Evolutionary conservation across 2,888 invertebrate genomes (phyloP).

Genomic region (Epinotia nisella): DNA sequence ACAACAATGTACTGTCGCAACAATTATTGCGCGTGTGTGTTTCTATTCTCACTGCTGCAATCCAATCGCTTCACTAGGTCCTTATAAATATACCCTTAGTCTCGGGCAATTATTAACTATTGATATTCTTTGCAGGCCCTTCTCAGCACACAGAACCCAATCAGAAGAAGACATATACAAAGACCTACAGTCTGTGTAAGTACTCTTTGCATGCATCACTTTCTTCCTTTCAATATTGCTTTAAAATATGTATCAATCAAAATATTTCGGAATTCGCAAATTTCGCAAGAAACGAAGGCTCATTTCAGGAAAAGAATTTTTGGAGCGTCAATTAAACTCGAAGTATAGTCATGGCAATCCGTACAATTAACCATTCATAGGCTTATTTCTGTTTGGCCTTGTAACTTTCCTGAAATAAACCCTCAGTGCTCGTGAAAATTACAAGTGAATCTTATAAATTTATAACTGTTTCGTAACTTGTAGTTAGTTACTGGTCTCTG

Average conservation of each 20-base stretch:
- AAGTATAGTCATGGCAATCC: not conserved
- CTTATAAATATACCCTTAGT: not conserved
- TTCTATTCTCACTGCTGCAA: too few species aligned
- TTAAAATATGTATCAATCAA: too few species aligned
- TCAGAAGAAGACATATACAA: conserved; percentile 95
- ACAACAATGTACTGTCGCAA: too few species aligned
- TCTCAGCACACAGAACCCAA: conserved; percentile 90
- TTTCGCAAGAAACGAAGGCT: not conserved
- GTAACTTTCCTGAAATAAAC: not conserved
- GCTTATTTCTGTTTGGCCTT: not conserved
- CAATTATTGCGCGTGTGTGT: too few species aligned
- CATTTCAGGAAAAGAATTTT: not conserved
- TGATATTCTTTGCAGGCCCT: conserved; percentile 86
- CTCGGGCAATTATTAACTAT: not conserved
- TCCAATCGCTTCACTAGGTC: too few species aligned
- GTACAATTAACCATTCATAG: not conserved
- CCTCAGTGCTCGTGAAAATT: not conserved
- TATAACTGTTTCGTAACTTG: not conserved
- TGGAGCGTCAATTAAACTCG: not conserved
- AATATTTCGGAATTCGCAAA: not conserved
- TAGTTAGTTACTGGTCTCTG: not conserved
- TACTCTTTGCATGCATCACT: conserved; percentile 57
- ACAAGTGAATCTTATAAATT: not conserved
- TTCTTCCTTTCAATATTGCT: not conserved
- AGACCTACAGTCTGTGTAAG: conserved; percentile 92